A percentile compares a stretch with the other conserved stretches of the same genome.
These are phyloP conservation scores for Rhinogobio ventralis DNA, from an alignment of 2,797 vertebrate genomes.

Conservation along the genomic window DNA sequence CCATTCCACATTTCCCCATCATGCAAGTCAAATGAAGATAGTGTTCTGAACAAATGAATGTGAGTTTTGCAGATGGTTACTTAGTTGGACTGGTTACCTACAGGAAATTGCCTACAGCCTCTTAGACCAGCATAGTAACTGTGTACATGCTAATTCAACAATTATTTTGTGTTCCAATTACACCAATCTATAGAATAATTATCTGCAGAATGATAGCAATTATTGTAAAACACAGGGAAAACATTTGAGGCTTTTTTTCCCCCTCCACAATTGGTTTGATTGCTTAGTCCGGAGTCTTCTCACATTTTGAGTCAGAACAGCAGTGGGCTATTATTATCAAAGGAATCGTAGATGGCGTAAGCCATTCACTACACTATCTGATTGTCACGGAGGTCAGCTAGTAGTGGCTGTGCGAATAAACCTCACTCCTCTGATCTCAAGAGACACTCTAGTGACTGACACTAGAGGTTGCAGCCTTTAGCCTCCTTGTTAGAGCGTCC, in stretches of 20 bases:
- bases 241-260: background rate
- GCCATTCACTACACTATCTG: background rate
- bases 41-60: slow-evolving; percentile 53
- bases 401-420: no score
- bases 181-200: background rate
- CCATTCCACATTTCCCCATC: slow-evolving; percentile 39
- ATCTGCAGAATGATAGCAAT: background rate
- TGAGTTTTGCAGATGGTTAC: slow-evolving; percentile 1
- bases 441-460: no score
- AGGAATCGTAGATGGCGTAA: background rate
- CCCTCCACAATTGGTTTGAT: background rate
- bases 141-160: background rate
- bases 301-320: background rate
- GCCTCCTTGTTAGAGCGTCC: no score
- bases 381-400: no score
- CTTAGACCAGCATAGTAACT: background rate
- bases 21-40: slow-evolving; percentile 55
- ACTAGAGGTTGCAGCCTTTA: no score
- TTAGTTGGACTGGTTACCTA: background rate
- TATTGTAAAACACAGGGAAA: background rate
- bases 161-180: background rate
- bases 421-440: no score
- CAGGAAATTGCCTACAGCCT: background rate
- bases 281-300: background rate
- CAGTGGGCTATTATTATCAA: background rate